phyloP scores from a whole-genome alignment of 2,888 invertebrate species.

The Chaitophorus viminalis region DNA sequence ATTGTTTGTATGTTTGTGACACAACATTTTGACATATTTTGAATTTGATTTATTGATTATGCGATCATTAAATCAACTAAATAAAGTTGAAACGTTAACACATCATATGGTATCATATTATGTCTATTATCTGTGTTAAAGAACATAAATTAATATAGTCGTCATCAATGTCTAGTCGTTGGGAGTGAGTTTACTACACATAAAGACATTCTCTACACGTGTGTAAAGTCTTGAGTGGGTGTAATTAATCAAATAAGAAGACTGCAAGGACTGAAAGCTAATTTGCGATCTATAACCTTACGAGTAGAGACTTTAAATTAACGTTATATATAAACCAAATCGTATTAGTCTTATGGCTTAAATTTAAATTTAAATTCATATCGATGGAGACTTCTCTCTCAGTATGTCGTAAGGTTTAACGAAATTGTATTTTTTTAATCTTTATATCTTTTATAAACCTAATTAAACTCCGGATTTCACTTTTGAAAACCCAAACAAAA shows the following conservation, averaged over 20 bases:
- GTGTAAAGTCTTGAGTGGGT: neutral
- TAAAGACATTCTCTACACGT: neutral
- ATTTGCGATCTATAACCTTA: neutral
- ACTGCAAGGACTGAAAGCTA: conserved; percentile 24
- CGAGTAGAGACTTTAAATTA: neutral
- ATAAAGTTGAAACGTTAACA: neutral
- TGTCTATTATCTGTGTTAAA: neutral
- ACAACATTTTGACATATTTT: neutral
- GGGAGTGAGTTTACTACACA: neutral
- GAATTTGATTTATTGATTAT: neutral
- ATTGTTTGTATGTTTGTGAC: too few species aligned
- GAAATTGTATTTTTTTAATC: neutral
- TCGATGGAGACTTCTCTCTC: neutral
- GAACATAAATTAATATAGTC: neutral
- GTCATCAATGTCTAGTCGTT: neutral
- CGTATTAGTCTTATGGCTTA: neutral
- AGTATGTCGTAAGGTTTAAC: neutral
- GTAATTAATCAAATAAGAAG: conserved; percentile 35
- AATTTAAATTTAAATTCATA: neutral
- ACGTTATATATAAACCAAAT: neutral
- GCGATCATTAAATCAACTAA: neutral
- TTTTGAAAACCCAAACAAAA: neutral
- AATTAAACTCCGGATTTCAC: conserved; percentile 4
- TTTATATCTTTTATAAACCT: neutral
- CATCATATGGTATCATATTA: too few species aligned